Evolutionary conservation across 2,113 vertebrate species (phyloP).

Genomic region (Calonectris borealis): DNA sequence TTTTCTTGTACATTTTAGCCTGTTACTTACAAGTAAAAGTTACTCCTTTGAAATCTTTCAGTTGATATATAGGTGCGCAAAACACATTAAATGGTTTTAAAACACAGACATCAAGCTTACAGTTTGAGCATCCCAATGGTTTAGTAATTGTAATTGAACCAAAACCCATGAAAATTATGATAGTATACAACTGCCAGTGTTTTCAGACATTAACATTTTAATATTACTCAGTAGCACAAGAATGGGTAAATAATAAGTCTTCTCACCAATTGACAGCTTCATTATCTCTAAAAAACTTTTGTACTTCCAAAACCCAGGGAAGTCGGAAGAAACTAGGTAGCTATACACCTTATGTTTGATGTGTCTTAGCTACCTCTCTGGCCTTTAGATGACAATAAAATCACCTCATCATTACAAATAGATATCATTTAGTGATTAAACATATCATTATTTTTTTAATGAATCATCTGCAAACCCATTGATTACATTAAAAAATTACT

Average conservation of each 20-base stretch:
- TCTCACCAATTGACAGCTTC: neutral
- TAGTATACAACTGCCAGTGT: neutral
- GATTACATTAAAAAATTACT: neutral
- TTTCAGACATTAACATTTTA: neutral
- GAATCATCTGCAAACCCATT: conserved; percentile 35
- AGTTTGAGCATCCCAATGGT: neutral
- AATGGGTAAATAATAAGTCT: neutral
- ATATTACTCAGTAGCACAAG: neutral
- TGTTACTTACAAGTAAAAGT: neutral
- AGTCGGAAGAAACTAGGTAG: neutral
- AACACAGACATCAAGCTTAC: neutral
- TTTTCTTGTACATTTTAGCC: neutral
- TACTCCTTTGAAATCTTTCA: neutral
- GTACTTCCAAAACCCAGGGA: neutral
- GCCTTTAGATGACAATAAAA: conserved; percentile 6
- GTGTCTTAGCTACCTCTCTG: neutral
- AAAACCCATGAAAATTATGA: neutral
- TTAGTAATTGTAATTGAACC: neutral
- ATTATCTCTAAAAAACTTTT: neutral
- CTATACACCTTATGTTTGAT: neutral
- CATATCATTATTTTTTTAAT: conserved; percentile 32
- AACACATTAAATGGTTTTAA: neutral
- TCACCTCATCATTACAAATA: conserved; percentile 27
- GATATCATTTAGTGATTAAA: conserved; percentile 33
- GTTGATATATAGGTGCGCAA: neutral